Percentiles rank a stretch among this genome's conserved stretches.
phyloP scores from a whole-genome alignment of 2,888 invertebrate genomes.

The Macrosiphum euphorbiae region DNA sequence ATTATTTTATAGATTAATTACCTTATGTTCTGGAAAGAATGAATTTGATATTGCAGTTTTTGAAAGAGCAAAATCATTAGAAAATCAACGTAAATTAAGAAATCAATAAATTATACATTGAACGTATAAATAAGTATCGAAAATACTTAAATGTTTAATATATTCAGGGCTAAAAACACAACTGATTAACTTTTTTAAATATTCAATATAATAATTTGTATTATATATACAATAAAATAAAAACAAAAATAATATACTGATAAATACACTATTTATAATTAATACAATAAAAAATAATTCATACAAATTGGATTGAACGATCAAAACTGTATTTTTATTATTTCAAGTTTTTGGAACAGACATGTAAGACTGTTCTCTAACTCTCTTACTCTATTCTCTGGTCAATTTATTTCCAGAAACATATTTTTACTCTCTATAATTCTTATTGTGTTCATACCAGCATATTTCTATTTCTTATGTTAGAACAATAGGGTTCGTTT shows the following conservation, averaged over 20 bases:
- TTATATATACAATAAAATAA: no score
- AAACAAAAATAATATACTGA: background rate
- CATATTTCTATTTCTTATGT: background rate
- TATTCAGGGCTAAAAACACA: background rate
- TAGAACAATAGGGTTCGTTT: background rate
- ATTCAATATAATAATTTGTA: background rate
- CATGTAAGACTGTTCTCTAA: background rate
- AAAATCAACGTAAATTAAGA: conserved; percentile 42
- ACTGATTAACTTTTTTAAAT: background rate
- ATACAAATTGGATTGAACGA: background rate
- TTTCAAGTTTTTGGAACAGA: background rate
- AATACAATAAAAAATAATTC: background rate
- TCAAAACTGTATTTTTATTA: background rate
- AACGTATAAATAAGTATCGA: background rate
- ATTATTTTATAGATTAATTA: conserved; percentile 37
- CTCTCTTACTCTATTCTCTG: no score
- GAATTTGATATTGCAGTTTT: conserved; percentile 52
- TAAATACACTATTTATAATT: background rate
- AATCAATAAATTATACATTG: background rate
- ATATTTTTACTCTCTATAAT: background rate
- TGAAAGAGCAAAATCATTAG: conserved; percentile 44
- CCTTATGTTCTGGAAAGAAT: conserved; percentile 52
- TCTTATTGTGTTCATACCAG: background rate
- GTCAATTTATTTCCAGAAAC: background rate
- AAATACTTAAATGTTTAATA: background rate